A percentile compares a stretch with the other conserved stretches of the same genome.
Conservation (phyloP, 2,888 invertebrate species). For the Philonicus albiceps region DNA sequence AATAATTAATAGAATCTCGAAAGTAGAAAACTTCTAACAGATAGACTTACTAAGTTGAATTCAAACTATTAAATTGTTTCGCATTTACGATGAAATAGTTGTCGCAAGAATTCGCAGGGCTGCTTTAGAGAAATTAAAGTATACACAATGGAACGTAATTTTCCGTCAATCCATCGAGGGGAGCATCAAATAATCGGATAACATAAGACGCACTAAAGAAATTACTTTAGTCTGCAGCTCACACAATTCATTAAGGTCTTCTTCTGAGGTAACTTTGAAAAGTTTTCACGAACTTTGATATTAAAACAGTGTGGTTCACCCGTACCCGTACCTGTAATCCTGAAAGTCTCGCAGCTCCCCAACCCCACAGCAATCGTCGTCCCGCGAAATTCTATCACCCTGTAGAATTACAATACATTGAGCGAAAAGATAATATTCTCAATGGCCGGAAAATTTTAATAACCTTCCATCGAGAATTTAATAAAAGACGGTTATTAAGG, state of each 20-base stretch:
- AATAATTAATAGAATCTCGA: background rate
- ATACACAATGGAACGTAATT: background rate
- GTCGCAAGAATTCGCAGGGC: background rate
- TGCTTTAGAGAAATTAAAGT: background rate
- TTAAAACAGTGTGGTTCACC: background rate
- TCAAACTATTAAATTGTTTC: slow-evolving; percentile 7
- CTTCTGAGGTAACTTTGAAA: slow-evolving; percentile 26
- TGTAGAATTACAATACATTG: background rate
- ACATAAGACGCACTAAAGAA: background rate
- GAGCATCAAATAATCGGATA: background rate
- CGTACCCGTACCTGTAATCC: background rate
- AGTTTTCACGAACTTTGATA: slow-evolving; percentile 24
- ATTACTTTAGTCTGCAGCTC: slow-evolving; percentile 11
- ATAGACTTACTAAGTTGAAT: background rate
- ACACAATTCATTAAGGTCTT: slow-evolving; percentile 14
- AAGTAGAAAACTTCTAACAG: background rate
- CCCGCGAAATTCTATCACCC: background rate
- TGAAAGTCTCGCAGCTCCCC: background rate
- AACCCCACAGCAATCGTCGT: background rate
- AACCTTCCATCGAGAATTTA: slow-evolving; percentile 31
- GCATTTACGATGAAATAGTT: background rate
- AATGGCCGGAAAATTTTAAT: slow-evolving; percentile 30
- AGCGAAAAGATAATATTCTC: background rate
- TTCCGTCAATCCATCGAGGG: background rate
- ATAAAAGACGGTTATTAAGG: slow-evolving; percentile 20